These are phyloP conservation scores for Phrynocephalus guinanensis DNA, from an alignment of 2,797 vertebrate genomes.

Conservation along the genomic window DNA sequence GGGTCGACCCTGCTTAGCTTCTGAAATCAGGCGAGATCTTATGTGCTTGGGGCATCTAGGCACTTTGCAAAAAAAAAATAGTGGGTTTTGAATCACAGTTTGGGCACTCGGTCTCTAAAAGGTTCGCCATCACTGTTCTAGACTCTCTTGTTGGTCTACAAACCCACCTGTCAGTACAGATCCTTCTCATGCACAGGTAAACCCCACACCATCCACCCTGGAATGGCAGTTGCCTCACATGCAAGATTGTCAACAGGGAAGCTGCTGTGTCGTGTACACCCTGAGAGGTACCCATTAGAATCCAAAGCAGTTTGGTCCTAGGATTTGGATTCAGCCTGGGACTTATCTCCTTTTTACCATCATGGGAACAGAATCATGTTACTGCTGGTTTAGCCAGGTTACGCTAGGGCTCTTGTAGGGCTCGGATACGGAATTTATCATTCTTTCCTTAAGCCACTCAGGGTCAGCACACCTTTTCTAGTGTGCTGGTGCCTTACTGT, in stretches of 20 bases:
- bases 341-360: not conserved
- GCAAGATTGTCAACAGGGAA: not conserved
- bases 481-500: not conserved
- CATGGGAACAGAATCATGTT: not conserved
- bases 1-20: too few species aligned
- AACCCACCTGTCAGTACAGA: too few species aligned
- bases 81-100: too few species aligned
- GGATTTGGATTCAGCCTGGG: not conserved
- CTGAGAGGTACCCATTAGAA: not conserved
- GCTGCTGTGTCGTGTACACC: not conserved
- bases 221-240: conserved; percentile 1
- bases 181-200: too few species aligned
- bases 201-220: conserved; percentile 19
- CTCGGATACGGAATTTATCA: not conserved
- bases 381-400: not conserved
- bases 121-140: too few species aligned
- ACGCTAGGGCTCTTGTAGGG: not conserved
- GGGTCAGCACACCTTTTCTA: not conserved
- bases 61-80: too few species aligned
- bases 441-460: not conserved
- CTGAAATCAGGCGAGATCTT: too few species aligned
- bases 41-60: too few species aligned
- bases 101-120: too few species aligned
- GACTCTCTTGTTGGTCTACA: too few species aligned
- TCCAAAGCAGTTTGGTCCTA: rapidly evolving